Evolutionary conservation across 30 jellyfish, hydroid and myxozoan species (phyloP), one percentile per base, ranked within the genome.

Genomic region (Rhopilema esculentum): DNA sequence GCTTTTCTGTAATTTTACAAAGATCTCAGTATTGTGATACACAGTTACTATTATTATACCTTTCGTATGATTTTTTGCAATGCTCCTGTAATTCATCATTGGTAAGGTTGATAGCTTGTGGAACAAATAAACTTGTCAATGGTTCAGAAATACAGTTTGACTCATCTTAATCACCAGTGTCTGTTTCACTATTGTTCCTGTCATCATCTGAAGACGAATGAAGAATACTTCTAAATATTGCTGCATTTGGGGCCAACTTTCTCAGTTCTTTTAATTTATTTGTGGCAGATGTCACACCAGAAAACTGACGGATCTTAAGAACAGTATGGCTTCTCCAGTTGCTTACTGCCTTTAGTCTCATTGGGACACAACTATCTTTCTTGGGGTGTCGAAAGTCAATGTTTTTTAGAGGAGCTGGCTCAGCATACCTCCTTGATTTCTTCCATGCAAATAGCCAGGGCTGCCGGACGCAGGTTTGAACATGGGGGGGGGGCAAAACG

Each of bases 71-170:
- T 40, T 40, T 40, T 40, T 40, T 40, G 57, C 57, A 40, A 40
- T 40, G 57, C 12, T 40, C 57, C 57, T 6, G 9, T 50, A 77
- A 30, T 2, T 77, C 88, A 20, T 77, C 88, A 4, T 31, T 22
- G 16, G 78, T 20, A 50, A 77, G 2, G 51, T 50, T 77, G 52
- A 57, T 52, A 4, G 78, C 27, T 77, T 62, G 51, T 28, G 88
- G 88, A 30, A 49, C 88, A 77, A 20, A 77, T 28, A 77, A 18
- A 27, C 1, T 20, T 21, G 77, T 77, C 18, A 77, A 1, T 77
- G 88, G 88, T 26, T 77, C 88, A 49, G 88, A 75, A 17, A 77
- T 20, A 53, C 20, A 20, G 77, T 77, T 77, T 25, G 61, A 74
- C 22, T 53, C 88, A 61, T 77, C 63, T 57, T 77, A 77, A 24